These are phyloP conservation scores for Anseranas semipalmata DNA, from an alignment of 2,113 vertebrate species.

Conservation along the genomic window DNA sequence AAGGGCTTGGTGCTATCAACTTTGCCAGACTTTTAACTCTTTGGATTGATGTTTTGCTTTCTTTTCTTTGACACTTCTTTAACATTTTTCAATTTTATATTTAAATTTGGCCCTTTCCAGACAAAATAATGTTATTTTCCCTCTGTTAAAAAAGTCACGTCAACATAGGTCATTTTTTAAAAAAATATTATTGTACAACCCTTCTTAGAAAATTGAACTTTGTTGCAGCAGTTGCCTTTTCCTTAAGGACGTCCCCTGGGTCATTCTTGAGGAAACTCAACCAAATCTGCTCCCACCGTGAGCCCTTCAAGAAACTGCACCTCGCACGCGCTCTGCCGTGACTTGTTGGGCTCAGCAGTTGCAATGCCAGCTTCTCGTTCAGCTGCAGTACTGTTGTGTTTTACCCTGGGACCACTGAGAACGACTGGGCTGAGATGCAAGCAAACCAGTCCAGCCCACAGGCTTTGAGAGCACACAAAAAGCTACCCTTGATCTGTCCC, in stretches of 20 bases:
- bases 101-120: background rate
- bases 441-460: accelerated
- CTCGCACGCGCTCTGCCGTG: background rate
- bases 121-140: background rate
- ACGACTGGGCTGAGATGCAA: background rate
- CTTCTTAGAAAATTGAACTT: background rate
- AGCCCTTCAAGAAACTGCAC: background rate
- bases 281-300: background rate
- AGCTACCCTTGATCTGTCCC: background rate
- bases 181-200: background rate
- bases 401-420: background rate
- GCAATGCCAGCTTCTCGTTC: background rate
- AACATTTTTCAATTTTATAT: background rate
- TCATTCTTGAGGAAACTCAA: background rate
- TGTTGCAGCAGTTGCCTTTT: background rate
- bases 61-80: background rate
- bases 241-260: background rate
- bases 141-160: background rate
- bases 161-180: accelerated
- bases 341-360: background rate
- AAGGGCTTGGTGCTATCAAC: background rate
- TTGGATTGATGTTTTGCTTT: background rate
- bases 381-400: background rate
- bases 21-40: background rate
- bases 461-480: background rate